Base-by-base conservation (phyloP, 1,140 invertebrate genomes). In the Apis florea region DNA sequence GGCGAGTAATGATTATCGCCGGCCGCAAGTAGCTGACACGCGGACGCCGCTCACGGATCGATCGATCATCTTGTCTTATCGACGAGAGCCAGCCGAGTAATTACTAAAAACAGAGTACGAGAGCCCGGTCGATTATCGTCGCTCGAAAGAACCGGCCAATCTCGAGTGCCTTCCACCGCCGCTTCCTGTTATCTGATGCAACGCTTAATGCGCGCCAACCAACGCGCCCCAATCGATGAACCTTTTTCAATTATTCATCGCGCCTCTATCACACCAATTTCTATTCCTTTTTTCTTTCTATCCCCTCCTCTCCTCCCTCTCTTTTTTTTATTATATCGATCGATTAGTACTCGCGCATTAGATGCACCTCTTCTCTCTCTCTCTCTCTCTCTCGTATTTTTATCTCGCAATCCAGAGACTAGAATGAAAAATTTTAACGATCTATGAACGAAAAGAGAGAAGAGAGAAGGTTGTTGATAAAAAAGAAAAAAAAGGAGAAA, bases 1-100 rank as follows among this genome's bases (percentile, higher is more conserved):
- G 77, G 58, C 67, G 82, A 79, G 71, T 83, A 85, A 85, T 71
- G 82, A 79, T 68, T 61, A 83, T 61, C 79, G 80, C 66, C 54
- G 69, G 26, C 15, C 72, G 31, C 31, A 69, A 72, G 66, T 59
- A 61, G 61, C 73, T 76, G 73, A 76, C 79, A 51, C 53, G 64
- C 75, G 54, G 63, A 66, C 64, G 76, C 64, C 24, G 56, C 67
- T 59, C 31, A 13, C 69, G 56, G 64, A 78, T 80, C 76, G 77
- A 83, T 79, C 59, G 66, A 85, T 85, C 83, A 84, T 84, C 59
- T 81, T 64, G 79, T 64, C 79, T 47, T 49, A 63, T 63, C 59
- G 47, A 26, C 77, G 69, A 70, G 31, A 40, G 31, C 31, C 58
- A 47, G n/a, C 56, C 56, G 72, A 79, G 74, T 80, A 79, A 83